These are phyloP conservation scores for Abramis brama DNA, from an alignment of 2,113 vertebrate genomes.

Conservation along the genomic window DNA sequence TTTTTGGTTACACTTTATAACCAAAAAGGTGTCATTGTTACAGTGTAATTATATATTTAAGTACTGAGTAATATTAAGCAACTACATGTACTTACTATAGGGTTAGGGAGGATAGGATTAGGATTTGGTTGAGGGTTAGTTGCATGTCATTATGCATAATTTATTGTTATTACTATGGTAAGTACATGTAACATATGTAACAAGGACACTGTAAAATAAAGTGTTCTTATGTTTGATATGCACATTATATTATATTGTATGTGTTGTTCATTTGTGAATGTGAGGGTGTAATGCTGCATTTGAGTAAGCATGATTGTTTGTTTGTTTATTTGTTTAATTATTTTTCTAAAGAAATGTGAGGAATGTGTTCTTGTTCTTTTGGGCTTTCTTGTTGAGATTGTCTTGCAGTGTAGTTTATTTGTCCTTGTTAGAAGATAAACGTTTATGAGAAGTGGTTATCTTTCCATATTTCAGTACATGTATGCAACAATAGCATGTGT, in stretches of 20 bases:
- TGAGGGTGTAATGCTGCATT: background rate
- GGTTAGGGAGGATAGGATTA: too few relatives aligned
- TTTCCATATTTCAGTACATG: background rate
- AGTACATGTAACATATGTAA: too few relatives aligned
- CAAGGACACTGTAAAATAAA: too few relatives aligned
- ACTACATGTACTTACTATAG: too few relatives aligned
- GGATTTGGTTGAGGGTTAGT: too few relatives aligned
- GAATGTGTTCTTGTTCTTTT: background rate
- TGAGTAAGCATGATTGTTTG: slow-evolving; percentile 1
- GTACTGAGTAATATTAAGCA: too few relatives aligned
- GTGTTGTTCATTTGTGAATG: background rate
- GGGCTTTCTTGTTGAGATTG: background rate
- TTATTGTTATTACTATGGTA: too few relatives aligned
- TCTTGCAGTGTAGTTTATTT: background rate
- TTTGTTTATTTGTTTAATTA: background rate
- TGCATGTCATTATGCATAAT: too few relatives aligned
- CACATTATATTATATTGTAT: background rate
- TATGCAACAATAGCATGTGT: background rate
- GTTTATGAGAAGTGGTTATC: background rate
- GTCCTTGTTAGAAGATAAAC: background rate
- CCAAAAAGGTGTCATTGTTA: too few relatives aligned
- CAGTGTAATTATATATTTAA: too few relatives aligned
- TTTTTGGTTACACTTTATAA: too few relatives aligned
- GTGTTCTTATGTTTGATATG: background rate
- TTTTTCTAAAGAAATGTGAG: background rate